These are phyloP conservation scores for Platycnemis pennipes DNA, from an alignment of 2,888 invertebrate genomes.

Conservation along the genomic window DNA sequence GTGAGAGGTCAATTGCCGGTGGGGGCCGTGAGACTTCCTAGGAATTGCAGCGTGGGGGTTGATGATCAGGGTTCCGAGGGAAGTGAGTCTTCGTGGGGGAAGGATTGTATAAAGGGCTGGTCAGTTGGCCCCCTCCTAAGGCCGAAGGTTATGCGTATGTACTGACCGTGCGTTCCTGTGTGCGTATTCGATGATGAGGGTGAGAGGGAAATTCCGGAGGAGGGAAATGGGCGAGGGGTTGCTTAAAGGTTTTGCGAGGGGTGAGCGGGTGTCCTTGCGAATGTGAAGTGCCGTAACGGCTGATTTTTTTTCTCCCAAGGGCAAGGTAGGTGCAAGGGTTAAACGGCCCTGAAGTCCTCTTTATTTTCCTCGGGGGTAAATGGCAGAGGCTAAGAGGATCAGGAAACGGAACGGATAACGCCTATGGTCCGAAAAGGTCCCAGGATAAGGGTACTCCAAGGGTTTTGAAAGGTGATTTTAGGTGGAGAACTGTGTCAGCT, in stretches of 20 bases:
- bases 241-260: slow-evolving; percentile 16
- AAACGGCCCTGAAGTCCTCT: background rate
- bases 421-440: background rate
- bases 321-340: background rate
- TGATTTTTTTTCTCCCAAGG: background rate
- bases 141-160: background rate
- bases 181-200: background rate
- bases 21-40: background rate
- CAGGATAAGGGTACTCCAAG: background rate
- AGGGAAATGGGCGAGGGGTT: background rate
- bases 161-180: background rate
- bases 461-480: too few relatives aligned
- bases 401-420: background rate
- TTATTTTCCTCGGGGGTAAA: background rate
- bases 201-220: background rate
- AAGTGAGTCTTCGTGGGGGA: background rate
- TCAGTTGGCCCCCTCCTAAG: background rate
- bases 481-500: too few relatives aligned
- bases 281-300: background rate
- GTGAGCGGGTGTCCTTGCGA: background rate
- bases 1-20: slow-evolving; percentile 36
- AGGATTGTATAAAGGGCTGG: slow-evolving; percentile 17
- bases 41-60: background rate
- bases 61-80: background rate
- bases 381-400: background rate